Evolutionary conservation across 2,797 vertebrate species (phyloP).

Genomic region (Sparus aurata): DNA sequence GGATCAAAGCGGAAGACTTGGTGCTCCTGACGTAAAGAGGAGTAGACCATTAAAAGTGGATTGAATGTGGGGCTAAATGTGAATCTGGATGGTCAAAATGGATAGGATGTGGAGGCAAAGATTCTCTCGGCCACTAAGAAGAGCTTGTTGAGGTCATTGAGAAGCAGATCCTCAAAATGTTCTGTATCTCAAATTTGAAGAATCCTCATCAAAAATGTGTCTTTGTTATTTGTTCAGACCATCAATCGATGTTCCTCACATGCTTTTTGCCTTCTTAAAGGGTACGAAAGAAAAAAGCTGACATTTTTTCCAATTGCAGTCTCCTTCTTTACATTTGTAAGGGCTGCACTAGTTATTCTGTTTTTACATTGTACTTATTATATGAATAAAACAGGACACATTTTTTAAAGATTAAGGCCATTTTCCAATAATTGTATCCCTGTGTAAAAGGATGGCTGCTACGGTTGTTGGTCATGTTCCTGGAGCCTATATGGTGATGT

Average conservation of each 20-base stretch:
- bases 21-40: slow-evolving; percentile 3
- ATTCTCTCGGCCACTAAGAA: not conserved
- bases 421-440: no score
- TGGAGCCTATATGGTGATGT: no score
- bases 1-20: slow-evolving; percentile 4
- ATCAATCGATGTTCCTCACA: no score
- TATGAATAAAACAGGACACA: not conserved
- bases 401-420: not conserved
- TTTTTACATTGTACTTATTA: not conserved
- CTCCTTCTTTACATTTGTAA: not conserved
- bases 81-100: slow-evolving; percentile 5
- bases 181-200: no score
- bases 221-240: no score
- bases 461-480: no score
- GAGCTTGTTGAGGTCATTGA: no score
- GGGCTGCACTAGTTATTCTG: not conserved
- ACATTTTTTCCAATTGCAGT: not conserved
- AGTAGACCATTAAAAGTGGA: slow-evolving; percentile 1
- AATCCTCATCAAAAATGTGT: no score
- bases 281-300: not conserved
- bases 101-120: not conserved
- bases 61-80: not conserved
- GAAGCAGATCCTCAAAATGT: no score
- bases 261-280: no score
- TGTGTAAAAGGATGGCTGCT: no score